phyloP scores from a whole-genome alignment of 2,888 invertebrate genomes.

The Agonopterix subpropinquella region DNA sequence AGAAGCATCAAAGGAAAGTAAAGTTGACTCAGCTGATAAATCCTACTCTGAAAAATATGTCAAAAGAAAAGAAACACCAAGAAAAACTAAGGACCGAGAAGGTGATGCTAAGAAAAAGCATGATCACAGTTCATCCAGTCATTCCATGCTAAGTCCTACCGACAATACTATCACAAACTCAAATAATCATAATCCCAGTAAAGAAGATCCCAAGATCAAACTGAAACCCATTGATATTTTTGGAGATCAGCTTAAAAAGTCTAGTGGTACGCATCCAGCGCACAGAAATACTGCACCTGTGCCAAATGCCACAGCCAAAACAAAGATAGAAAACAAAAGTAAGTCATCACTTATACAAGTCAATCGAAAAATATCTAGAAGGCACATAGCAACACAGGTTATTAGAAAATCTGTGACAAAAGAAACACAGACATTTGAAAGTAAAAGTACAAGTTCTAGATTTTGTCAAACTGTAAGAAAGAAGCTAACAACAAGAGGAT shows the following conservation, averaged over 20 bases:
- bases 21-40: conserved; percentile 33
- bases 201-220: conserved; percentile 45
- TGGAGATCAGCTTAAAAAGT: conserved; percentile 46
- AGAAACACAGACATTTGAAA: conserved; percentile 41
- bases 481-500: conserved; percentile 23
- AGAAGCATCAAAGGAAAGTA: conserved; percentile 32
- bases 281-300: conserved; percentile 48
- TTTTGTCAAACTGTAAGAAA: conserved; percentile 41
- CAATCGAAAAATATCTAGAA: conserved; percentile 26
- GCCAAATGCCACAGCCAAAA: conserved; percentile 22
- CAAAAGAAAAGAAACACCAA: conserved; percentile 50
- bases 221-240: conserved; percentile 62
- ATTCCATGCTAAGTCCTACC: conserved; percentile 45
- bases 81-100: conserved; percentile 30
- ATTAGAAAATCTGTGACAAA: conserved; percentile 30
- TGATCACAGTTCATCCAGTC: conserved; percentile 38
- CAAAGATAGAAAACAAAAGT: conserved; percentile 23
- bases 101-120: conserved; percentile 31
- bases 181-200: conserved; percentile 26
- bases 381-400: conserved; percentile 38
- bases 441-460: conserved; percentile 21
- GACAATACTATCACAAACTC: conserved; percentile 17
- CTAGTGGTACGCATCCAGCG: conserved; percentile 31
- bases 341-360: conserved; percentile 20
- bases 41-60: conserved; percentile 57